Percentiles rank a stretch among this genome's conserved stretches.
These are phyloP conservation scores for Pogonomyrmex barbatus DNA, from an alignment of 1,140 invertebrate species.

Conservation along the genomic window DNA sequence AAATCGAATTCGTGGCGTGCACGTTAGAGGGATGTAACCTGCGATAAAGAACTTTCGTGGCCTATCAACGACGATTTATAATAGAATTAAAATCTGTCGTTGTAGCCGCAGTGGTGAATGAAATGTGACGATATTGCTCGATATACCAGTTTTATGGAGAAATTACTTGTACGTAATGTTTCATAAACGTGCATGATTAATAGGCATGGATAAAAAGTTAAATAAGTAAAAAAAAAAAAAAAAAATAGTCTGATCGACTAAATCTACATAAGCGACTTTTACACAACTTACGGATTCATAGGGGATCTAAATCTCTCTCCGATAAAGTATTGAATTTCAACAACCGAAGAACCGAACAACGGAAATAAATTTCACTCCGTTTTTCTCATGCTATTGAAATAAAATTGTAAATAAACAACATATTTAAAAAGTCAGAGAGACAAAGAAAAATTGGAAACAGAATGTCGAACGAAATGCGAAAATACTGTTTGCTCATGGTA, in stretches of 20 bases:
- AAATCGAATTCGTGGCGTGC: constrained; percentile 53
- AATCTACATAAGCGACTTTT: constrained; percentile 42
- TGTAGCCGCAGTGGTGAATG: background rate
- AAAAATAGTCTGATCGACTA: background rate
- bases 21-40: constrained; percentile 36
- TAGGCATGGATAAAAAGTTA: constrained; percentile 9
- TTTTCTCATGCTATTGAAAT: background rate
- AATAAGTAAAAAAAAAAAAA: constrained; percentile 9
- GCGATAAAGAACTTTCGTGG: constrained; percentile 42
- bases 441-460: background rate
- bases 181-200: constrained; percentile 30
- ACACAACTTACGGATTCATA: constrained; percentile 30
- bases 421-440: background rate
- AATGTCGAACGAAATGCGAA: background rate
- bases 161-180: background rate
- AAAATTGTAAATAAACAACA: constrained; percentile 20
- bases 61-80: constrained; percentile 17
- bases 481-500: background rate
- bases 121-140: background rate
- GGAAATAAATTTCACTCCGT: constrained; percentile 9
- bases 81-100: constrained; percentile 21
- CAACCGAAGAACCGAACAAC: background rate
- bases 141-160: background rate
- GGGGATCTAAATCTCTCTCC: constrained; percentile 12
- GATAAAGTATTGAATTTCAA: constrained; percentile 30